phyloP scores from a whole-genome alignment of 37 sponge, comb jelly and placozoan genomes.

The Corticium candelabrum region DNA sequence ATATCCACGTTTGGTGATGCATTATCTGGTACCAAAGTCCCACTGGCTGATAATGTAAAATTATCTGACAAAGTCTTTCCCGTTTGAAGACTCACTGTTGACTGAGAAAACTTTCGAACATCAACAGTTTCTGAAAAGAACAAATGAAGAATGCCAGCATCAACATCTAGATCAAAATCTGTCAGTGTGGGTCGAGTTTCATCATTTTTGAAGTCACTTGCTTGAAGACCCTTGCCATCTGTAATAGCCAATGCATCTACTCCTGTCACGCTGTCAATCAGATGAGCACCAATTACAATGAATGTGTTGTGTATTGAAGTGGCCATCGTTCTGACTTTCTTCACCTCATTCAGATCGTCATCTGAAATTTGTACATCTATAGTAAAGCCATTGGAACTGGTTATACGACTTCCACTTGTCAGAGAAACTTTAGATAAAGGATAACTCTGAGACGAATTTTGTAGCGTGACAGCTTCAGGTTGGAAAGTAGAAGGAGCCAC shows the following conservation, averaged over 20 bases:
- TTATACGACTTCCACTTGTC: conserved; percentile 26
- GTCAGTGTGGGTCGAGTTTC: conserved; percentile 25
- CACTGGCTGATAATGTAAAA: background rate
- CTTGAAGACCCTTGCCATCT: conserved; percentile 25
- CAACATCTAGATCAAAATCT: conserved; percentile 43
- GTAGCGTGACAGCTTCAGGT: conserved; percentile 37
- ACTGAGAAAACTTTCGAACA: conserved; percentile 9
- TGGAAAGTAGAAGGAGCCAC: conserved; percentile 43
- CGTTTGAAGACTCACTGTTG: background rate
- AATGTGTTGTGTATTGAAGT: conserved; percentile 36
- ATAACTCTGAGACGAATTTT: conserved; percentile 22
- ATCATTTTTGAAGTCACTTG: conserved; percentile 23
- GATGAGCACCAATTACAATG: conserved; percentile 27
- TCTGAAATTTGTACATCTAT: conserved; percentile 34
- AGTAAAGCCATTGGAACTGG: conserved; percentile 34
- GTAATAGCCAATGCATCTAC: conserved; percentile 43
- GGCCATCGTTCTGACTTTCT: conserved; percentile 34
- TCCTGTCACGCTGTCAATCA: conserved; percentile 41
- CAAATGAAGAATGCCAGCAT: conserved; percentile 40
- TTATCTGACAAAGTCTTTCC: background rate
- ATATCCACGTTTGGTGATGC: background rate
- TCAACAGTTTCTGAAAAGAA: conserved; percentile 64
- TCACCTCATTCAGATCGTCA: conserved; percentile 61
- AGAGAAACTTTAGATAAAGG: conserved; percentile 14
- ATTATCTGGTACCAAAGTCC: background rate